Percentiles rank a stretch among this genome's conserved stretches.
Evolutionary conservation across 2,888 invertebrate species (phyloP).

Genomic region (Cerastis rubricosa): DNA sequence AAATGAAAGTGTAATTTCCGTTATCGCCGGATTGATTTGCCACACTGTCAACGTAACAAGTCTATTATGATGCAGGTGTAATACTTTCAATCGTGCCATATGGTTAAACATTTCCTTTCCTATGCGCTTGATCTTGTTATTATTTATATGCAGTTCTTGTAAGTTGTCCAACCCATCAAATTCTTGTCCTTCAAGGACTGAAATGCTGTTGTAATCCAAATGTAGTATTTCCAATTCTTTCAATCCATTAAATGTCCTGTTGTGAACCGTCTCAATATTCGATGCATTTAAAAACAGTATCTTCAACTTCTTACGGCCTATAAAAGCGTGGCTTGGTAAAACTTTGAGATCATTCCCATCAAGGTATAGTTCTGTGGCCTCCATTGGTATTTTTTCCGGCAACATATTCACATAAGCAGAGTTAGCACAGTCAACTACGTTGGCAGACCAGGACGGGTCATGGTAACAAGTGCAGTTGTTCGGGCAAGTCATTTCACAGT

Average conservation of each 20-base stretch:
- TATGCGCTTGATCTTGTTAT: slow-evolving; percentile 93
- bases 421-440: slow-evolving; percentile 95
- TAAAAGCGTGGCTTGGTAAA: slow-evolving; percentile 95
- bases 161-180: slow-evolving; percentile 94
- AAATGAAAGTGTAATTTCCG: slow-evolving; percentile 92
- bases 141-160: slow-evolving; percentile 93
- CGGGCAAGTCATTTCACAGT: slow-evolving; percentile 98
- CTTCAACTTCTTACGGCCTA: slow-evolving; percentile 95
- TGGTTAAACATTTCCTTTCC: slow-evolving; percentile 93
- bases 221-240: slow-evolving; percentile 94
- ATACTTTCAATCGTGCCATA: slow-evolving; percentile 92
- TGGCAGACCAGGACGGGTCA: slow-evolving; percentile 96
- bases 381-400: slow-evolving; percentile 97
- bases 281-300: slow-evolving; percentile 95
- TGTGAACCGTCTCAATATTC: slow-evolving; percentile 94
- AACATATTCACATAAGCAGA: slow-evolving; percentile 93
- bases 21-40: slow-evolving; percentile 92
- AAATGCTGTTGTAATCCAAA: slow-evolving; percentile 94
- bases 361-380: slow-evolving; percentile 96
- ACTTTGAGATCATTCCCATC: slow-evolving; percentile 95
- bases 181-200: slow-evolving; percentile 94
- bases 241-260: slow-evolving; percentile 96
- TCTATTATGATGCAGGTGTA: slow-evolving; percentile 94
- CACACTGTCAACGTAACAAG: slow-evolving; percentile 93
- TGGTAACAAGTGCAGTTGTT: slow-evolving; percentile 97